A percentile compares a stretch with the other conserved stretches of the same genome.
These are phyloP conservation scores for Scaptomyza polygonia DNA, from an alignment of 2,888 invertebrate genomes.

Conservation along the genomic window DNA sequence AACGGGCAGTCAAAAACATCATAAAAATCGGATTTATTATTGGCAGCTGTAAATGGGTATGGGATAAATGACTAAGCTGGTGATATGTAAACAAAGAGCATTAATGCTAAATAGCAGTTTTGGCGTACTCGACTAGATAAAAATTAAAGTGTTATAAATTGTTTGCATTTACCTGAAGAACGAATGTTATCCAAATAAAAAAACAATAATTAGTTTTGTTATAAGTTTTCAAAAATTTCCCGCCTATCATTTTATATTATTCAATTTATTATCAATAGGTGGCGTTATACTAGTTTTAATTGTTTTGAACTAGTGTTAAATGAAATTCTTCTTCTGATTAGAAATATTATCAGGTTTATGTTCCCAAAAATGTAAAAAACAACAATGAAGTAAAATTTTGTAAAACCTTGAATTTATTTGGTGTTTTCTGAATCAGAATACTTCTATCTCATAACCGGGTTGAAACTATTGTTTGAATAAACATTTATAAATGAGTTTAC, in stretches of 20 bases:
- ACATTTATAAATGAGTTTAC: too few relatives aligned
- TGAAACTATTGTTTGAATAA: too few relatives aligned
- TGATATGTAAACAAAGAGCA: neutral
- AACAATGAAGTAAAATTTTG: too few relatives aligned
- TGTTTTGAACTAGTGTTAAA: neutral
- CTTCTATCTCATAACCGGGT: too few relatives aligned
- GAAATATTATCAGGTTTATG: neutral
- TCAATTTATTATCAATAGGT: neutral
- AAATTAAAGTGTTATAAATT: neutral
- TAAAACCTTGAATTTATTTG: too few relatives aligned
- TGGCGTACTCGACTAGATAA: neutral
- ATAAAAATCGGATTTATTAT: slow-evolving; percentile 2
- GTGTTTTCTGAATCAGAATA: too few relatives aligned
- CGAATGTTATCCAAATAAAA: too few relatives aligned
- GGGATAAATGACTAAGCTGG: slow-evolving; percentile 2
- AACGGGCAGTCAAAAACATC: slow-evolving; percentile 3
- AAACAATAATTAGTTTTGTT: neutral
- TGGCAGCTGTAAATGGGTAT: slow-evolving; percentile 13
- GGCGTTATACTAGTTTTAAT: neutral
- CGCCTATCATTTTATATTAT: too few relatives aligned
- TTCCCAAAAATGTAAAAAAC: too few relatives aligned
- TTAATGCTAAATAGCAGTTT: neutral
- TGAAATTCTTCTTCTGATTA: neutral
- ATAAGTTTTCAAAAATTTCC: neutral
- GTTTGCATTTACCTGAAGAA: too few relatives aligned